A percentile compares a stretch with the other conserved stretches of the same genome.
These are phyloP conservation scores for Lysandra coridon DNA, from an alignment of 2,888 invertebrate genomes.

Conservation along the genomic window DNA sequence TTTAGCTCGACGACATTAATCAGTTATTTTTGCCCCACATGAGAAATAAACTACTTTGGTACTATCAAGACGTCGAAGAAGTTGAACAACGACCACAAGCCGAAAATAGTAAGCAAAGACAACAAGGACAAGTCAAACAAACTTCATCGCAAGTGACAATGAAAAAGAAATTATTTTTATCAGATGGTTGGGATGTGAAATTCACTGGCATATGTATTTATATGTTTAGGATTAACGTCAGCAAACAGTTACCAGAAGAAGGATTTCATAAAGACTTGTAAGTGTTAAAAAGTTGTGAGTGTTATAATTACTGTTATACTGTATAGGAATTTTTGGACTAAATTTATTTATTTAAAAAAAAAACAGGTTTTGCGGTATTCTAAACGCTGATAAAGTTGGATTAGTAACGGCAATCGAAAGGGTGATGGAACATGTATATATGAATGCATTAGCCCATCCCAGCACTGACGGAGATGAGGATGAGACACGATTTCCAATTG, in stretches of 20 bases:
- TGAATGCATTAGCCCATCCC: constrained; percentile 93
- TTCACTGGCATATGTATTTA: constrained; percentile 92
- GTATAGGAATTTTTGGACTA: no score
- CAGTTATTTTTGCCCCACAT: constrained; percentile 92
- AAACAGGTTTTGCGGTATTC: constrained; percentile 86
- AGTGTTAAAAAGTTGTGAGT: constrained; percentile 47
- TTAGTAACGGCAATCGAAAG: constrained; percentile 93
- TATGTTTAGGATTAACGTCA: constrained; percentile 90
- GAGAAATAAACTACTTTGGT: constrained; percentile 92
- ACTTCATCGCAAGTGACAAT: constrained; percentile 67
- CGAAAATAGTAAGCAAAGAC: constrained; percentile 69
- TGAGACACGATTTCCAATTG: constrained; percentile 87
- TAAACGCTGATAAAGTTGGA: constrained; percentile 89
- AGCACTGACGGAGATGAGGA: constrained; percentile 90
- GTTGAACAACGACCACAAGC: constrained; percentile 76
- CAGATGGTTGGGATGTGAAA: constrained; percentile 90
- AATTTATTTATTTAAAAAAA: not conserved
- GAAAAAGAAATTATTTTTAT: constrained; percentile 90
- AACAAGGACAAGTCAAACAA: constrained; percentile 71
- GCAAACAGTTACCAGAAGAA: constrained; percentile 93
- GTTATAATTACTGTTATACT: no score
- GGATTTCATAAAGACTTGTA: constrained; percentile 93
- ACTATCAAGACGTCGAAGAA: constrained; percentile 92
- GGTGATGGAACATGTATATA: constrained; percentile 92
- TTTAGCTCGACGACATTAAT: constrained; percentile 91